Percentiles rank a stretch among this genome's conserved stretches.
These are phyloP conservation scores for Emydura subglobosa DNA, from an alignment of 2,113 vertebrate species.

Conservation along the genomic window DNA sequence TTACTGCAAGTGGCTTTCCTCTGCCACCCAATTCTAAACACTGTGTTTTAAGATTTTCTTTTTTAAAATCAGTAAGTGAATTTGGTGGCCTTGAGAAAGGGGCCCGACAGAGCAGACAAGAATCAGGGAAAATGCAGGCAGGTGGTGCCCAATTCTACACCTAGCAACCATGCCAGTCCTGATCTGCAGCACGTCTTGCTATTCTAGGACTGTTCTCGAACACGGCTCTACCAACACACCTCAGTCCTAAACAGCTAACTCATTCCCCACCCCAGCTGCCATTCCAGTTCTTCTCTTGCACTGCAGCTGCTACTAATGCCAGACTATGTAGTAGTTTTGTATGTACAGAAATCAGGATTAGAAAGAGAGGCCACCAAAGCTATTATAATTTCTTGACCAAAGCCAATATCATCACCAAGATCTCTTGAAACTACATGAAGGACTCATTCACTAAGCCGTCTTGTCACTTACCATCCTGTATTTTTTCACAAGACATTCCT, in stretches of 20 bases:
- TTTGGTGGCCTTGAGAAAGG: background rate
- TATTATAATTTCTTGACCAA: background rate
- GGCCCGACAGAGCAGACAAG: background rate
- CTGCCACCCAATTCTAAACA: background rate
- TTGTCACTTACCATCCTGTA: constrained; percentile 53
- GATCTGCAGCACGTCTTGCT: background rate
- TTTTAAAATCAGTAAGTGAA: background rate
- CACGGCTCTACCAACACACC: background rate
- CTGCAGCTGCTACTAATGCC: background rate
- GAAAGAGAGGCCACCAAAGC: constrained; percentile 11
- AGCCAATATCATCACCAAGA: constrained; percentile 43
- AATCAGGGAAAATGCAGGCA: background rate
- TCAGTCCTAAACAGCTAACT: background rate
- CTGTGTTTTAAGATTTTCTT: background rate
- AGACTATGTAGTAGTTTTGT: background rate
- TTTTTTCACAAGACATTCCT: constrained; percentile 44
- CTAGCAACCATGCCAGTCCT: background rate
- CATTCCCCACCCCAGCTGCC: background rate
- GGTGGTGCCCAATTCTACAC: background rate
- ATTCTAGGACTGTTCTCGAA: background rate
- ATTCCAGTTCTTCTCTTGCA: background rate
- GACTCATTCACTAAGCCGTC: constrained; percentile 50
- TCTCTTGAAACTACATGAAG: constrained; percentile 45
- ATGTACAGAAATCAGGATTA: background rate
- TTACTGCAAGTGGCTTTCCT: background rate